Evolutionary conservation across 2,797 vertebrate genomes (phyloP), one percentile per base, ranked within the genome.

Genomic region (Heliangelus exortis): DNA sequence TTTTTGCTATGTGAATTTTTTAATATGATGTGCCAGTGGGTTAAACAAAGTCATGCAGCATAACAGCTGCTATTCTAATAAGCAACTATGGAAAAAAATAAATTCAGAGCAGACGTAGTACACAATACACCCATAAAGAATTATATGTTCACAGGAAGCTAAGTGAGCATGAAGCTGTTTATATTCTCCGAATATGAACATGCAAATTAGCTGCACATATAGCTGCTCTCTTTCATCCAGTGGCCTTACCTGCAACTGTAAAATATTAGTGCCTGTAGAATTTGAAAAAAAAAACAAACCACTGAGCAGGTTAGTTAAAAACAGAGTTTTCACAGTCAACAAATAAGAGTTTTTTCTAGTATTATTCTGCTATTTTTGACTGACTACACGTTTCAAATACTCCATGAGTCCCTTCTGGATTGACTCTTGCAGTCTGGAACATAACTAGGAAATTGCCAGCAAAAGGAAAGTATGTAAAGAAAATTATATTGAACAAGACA

Each of bases 121-220:
- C 59, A 88, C 57, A 91, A 88, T 94, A 84, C 29, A 86, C 4
- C 0, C 66, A 69, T 36, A 69, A 93, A 89, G 31, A 90, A 33
- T 22, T 85, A 0, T 53, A 89, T 84, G 93, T 94, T 66, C 53
- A 90, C 9, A 81, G 66, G 20, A 76, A 91, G 33, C 58, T 89
- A 94, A 95, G 41, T 55, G 34, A 93, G 79, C 84, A 95, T 89
- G 90, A 95, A 95, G 58, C 34, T 63, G 91, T 87, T 96, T 85
- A 93, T 4, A 6, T 84, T 91, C 84, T 72, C 78, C 67, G 84
- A 93, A 77, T 84, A 72, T 71, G 33, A 68, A 87, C 69, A 69
- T 41, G 51, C 43, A 93, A 66, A 91, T 73, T 77, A 92, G 57
- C 48, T 76, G 29, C 18, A 73, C 22, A 78, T 25, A 33, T 1